phyloP scores from a whole-genome alignment of 2,888 invertebrate species.

The Hedychridium roseum region DNA sequence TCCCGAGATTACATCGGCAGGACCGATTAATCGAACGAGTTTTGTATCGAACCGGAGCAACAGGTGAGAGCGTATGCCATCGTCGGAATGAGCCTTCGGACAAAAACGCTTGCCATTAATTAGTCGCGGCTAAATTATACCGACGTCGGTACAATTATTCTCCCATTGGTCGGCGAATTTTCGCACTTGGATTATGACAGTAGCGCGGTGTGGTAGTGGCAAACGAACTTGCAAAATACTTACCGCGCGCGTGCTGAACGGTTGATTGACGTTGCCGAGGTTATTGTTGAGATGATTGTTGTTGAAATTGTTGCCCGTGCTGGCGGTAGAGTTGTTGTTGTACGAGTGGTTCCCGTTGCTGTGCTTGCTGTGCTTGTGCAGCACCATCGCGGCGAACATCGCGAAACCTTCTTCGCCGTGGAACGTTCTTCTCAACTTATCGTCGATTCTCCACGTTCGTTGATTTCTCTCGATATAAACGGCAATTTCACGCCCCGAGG shows the following conservation, averaged over 20 bases:
- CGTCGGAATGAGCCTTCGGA: background rate
- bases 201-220: no score
- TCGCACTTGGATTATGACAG: no score
- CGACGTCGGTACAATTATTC: no score
- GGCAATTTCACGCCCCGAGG: constrained; percentile 28
- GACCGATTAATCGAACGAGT: constrained; percentile 30
- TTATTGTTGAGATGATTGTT: constrained; percentile 56
- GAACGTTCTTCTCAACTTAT: constrained; percentile 16
- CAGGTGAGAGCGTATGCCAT: constrained; percentile 21
- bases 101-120: no score
- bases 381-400: constrained; percentile 62
- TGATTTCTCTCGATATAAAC: constrained; percentile 14
- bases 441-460: no score
- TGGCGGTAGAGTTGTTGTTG: constrained; percentile 42
- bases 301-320: constrained; percentile 41
- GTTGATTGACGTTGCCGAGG: constrained; percentile 47
- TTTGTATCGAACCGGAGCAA: constrained; percentile 23
- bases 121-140: no score
- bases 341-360: constrained; percentile 46
- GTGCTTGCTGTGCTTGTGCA: constrained; percentile 59
- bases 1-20: no score
- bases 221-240: constrained; percentile 32
- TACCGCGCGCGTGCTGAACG: constrained; percentile 51
- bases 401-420: constrained; percentile 18
- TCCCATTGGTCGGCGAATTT: no score